Evolutionary conservation across 2,797 vertebrate species (phyloP).

Genomic region (Acanthornis magna): DNA sequence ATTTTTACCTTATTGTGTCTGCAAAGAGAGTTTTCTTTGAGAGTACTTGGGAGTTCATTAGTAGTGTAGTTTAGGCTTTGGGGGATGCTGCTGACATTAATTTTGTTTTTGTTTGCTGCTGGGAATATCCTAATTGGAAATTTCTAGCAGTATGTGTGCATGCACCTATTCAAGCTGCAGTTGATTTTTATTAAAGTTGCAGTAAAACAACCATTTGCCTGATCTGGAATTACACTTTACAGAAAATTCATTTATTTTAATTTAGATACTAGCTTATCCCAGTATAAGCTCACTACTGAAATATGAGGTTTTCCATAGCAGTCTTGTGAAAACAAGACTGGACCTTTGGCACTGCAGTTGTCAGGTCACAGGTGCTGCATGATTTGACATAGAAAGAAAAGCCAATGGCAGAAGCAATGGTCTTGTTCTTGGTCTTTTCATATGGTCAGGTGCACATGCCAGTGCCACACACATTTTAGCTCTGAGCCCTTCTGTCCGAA

Average conservation of each 20-base stretch:
- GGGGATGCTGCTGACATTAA: slow-evolving; percentile 68
- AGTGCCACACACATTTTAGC: background rate
- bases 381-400: background rate
- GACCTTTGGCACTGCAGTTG: background rate
- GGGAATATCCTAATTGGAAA: slow-evolving; percentile 75
- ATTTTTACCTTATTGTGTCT: slow-evolving; percentile 75
- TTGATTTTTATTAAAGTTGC: slow-evolving; percentile 69
- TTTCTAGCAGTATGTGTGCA: slow-evolving; percentile 63
- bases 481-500: background rate
- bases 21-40: slow-evolving; percentile 67
- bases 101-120: slow-evolving; percentile 76
- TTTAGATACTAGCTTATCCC: background rate
- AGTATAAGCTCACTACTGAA: background rate
- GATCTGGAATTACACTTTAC: slow-evolving; percentile 47
- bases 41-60: slow-evolving; percentile 72
- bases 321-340: background rate
- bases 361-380: background rate
- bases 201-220: slow-evolving; percentile 52
- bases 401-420: background rate
- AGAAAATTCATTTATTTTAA: slow-evolving; percentile 48
- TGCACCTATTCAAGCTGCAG: slow-evolving; percentile 70
- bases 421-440: background rate
- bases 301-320: background rate
- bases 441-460: background rate
- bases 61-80: slow-evolving; percentile 66